These are phyloP conservation scores for Tyrannus savana DNA, from an alignment of 2,113 vertebrate species.

Conservation along the genomic window DNA sequence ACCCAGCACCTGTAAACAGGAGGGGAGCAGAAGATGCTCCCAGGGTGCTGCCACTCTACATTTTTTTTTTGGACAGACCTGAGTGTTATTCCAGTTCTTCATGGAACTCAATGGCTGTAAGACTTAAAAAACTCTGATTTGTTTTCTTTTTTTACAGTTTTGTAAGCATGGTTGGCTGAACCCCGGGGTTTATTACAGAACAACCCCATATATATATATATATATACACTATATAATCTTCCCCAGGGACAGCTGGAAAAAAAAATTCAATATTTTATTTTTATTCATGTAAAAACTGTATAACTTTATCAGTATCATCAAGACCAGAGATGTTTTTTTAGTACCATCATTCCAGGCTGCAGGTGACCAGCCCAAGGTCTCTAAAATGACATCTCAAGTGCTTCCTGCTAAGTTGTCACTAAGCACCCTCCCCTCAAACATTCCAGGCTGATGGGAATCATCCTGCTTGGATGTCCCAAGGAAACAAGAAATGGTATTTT, in stretches of 20 bases:
- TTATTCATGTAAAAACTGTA: constrained; percentile 34
- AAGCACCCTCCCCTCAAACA: neutral
- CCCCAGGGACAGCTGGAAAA: constrained; percentile 17
- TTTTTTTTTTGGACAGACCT: neutral
- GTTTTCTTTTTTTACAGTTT: constrained; percentile 7
- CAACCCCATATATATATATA: neutral
- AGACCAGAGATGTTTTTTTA: neutral
- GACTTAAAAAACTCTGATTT: neutral
- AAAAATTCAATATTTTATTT: constrained; percentile 17
- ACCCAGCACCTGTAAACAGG: neutral
- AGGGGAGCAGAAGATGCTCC: neutral
- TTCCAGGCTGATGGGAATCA: neutral
- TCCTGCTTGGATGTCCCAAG: neutral
- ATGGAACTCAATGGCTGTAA: neutral
- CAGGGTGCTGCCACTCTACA: neutral
- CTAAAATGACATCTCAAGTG: neutral
- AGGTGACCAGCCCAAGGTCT: neutral
- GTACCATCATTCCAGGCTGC: neutral
- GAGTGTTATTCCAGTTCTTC: neutral
- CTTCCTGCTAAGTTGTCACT: neutral
- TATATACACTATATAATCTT: neutral
- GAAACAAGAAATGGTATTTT: neutral
- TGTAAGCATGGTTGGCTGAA: constrained; percentile 54
- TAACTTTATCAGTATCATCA: neutral
- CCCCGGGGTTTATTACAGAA: neutral